phyloP scores from a whole-genome alignment of 2,888 invertebrate genomes.

The Exephanes ischioxanthus region DNA sequence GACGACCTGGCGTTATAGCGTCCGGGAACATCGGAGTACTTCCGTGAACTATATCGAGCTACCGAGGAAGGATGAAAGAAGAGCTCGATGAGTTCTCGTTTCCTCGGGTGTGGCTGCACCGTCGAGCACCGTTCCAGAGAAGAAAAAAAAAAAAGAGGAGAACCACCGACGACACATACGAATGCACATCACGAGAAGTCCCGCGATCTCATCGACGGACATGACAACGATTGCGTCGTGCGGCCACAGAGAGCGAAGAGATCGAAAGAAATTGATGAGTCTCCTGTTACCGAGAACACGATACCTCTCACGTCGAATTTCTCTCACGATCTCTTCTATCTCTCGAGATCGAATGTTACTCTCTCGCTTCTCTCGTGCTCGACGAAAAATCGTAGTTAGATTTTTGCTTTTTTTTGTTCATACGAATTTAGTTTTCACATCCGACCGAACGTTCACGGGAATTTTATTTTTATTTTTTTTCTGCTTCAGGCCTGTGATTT shows the following conservation, averaged over 20 bases:
- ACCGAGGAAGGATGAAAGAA: conserved; percentile 5
- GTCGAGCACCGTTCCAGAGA: not conserved
- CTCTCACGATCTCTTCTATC: conserved; percentile 35
- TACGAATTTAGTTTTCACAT: too few species aligned
- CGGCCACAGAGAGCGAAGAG: conserved; percentile 25
- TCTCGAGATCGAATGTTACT: not conserved
- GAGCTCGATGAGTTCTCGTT: conserved; percentile 42
- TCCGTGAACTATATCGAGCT: conserved; percentile 33
- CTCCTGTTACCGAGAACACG: conserved; percentile 60
- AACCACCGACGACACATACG: conserved; percentile 48
- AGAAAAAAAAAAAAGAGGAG: not conserved
- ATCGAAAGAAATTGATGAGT: conserved; percentile 63
- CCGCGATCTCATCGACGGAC: conserved; percentile 26
- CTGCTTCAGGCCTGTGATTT: not conserved
- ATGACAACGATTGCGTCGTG: conserved; percentile 37
- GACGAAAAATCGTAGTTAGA: not conserved
- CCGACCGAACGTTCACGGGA: too few species aligned
- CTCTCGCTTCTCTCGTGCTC: not conserved
- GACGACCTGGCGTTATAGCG: conserved; percentile 1
- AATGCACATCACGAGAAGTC: conserved; percentile 23
- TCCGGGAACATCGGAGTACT: conserved; percentile 9
- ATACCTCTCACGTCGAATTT: conserved; percentile 58
- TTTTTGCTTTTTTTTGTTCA: too few species aligned
- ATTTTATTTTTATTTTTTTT: not conserved
- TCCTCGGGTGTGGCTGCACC: conserved; percentile 25